Evolutionary conservation across 2,113 vertebrate species (phyloP).

Genomic region (Nesoenas mayeri): DNA sequence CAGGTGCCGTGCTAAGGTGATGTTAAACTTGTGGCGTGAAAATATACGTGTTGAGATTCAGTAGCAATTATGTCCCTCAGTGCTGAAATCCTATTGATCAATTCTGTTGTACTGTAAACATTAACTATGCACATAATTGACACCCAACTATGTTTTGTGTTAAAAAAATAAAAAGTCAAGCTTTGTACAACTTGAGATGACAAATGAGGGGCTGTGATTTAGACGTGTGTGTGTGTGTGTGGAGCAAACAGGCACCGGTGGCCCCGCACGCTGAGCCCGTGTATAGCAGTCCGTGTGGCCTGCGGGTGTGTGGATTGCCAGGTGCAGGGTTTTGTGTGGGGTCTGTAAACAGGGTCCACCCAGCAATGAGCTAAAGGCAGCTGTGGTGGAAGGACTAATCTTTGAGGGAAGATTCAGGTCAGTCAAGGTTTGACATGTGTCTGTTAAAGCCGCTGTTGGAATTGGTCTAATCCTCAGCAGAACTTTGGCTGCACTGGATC

Average conservation of each 20-base stretch:
- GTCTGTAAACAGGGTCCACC: accelerated
- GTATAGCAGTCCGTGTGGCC: accelerated
- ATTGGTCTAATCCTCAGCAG: neutral
- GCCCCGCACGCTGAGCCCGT: accelerated
- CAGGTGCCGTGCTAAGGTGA: neutral
- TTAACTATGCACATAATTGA: accelerated
- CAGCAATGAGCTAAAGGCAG: neutral
- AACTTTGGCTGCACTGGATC: neutral
- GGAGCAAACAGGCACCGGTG: neutral
- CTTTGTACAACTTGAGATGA: accelerated
- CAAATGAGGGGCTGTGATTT: neutral
- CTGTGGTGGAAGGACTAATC: neutral
- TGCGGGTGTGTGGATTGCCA: accelerated
- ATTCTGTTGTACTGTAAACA: neutral
- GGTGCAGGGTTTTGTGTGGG: neutral
- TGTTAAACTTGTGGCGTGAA: neutral
- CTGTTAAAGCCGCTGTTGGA: constrained; percentile 15
- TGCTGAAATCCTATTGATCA: neutral
- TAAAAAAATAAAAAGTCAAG: no score
- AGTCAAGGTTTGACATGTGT: constrained; percentile 30
- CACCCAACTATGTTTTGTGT: neutral
- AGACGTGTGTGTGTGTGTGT: accelerated
- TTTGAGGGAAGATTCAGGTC: constrained; percentile 22
- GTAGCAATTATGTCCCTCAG: neutral
- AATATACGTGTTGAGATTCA: accelerated